Conservation (phyloP, 2,113 vertebrate species). For the Myrmophylax atrothorax region DNA sequence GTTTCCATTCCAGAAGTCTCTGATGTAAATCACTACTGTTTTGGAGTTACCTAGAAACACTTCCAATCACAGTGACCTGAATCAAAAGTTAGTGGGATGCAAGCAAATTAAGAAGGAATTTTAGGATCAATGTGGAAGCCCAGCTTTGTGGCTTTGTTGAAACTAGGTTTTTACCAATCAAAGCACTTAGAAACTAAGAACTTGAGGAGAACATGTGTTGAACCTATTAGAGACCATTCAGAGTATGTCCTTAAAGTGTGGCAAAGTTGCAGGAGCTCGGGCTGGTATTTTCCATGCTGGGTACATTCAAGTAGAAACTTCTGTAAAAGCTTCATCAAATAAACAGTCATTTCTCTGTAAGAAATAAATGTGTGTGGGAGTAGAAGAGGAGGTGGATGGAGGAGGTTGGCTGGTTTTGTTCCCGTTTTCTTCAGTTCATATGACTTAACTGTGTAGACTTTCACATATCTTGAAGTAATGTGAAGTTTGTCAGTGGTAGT, state of each 20-base stretch:
- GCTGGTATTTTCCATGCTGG: neutral
- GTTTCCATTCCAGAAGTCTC: neutral
- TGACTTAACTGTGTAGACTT: neutral
- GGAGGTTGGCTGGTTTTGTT: neutral
- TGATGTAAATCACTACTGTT: neutral
- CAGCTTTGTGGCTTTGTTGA: neutral
- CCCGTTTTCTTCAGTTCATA: neutral
- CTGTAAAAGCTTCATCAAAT: neutral
- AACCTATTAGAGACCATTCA: neutral
- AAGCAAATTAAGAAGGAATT: neutral
- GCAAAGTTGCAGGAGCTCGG: neutral
- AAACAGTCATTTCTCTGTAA: neutral
- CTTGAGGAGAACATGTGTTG: neutral
- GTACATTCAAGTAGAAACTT: neutral
- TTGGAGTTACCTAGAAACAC: neutral
- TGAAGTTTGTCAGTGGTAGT: neutral
- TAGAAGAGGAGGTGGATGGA: neutral
- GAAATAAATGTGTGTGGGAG: neutral
- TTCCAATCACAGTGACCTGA: neutral
- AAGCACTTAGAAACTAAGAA: neutral
- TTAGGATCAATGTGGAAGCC: neutral
- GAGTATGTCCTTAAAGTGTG: neutral
- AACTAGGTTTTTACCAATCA: neutral
- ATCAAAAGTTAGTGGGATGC: neutral
- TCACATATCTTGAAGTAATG: neutral